A percentile compares a stretch with the other conserved stretches of the same genome.
These are phyloP conservation scores for Rhimphoctona megacephalus DNA, from an alignment of 2,888 invertebrate species.

Conservation along the genomic window DNA sequence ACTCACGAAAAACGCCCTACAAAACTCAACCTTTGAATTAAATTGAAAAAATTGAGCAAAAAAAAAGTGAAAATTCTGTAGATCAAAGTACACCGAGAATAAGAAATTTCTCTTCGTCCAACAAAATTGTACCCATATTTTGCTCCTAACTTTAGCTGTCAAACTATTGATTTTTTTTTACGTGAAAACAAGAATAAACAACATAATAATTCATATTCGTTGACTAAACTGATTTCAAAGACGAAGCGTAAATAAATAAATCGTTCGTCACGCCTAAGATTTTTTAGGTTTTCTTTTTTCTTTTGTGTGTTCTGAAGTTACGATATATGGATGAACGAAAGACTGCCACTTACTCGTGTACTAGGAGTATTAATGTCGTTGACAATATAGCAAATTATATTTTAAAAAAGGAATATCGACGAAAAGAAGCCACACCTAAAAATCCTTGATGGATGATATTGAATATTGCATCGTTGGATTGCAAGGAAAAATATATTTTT, in stretches of 20 bases:
- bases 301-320: slow-evolving; percentile 50
- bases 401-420: slow-evolving; percentile 33
- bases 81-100: not conserved
- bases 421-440: slow-evolving; percentile 22
- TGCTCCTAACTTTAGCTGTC: slow-evolving; percentile 9
- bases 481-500: not conserved
- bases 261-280: slow-evolving; percentile 55
- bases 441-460: slow-evolving; percentile 10
- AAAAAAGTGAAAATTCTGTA: not conserved
- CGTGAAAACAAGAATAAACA: slow-evolving; percentile 23
- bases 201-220: slow-evolving; percentile 3
- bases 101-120: slow-evolving; percentile 1
- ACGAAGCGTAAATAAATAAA: slow-evolving; percentile 24
- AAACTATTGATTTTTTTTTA: slow-evolving; percentile 24
- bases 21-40: not conserved
- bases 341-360: slow-evolving; percentile 70
- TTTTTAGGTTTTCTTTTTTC: slow-evolving; percentile 16
- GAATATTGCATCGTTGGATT: not conserved
- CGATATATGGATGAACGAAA: slow-evolving; percentile 68
- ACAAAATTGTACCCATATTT: slow-evolving; percentile 12
- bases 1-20: not conserved
- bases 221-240: slow-evolving; percentile 34
- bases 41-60: not conserved
- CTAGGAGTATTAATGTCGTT: slow-evolving; percentile 64
- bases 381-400: slow-evolving; percentile 61